These are phyloP conservation scores for Scartelaos histophorus DNA, from an alignment of 2,113 vertebrate species.

Conservation along the genomic window DNA sequence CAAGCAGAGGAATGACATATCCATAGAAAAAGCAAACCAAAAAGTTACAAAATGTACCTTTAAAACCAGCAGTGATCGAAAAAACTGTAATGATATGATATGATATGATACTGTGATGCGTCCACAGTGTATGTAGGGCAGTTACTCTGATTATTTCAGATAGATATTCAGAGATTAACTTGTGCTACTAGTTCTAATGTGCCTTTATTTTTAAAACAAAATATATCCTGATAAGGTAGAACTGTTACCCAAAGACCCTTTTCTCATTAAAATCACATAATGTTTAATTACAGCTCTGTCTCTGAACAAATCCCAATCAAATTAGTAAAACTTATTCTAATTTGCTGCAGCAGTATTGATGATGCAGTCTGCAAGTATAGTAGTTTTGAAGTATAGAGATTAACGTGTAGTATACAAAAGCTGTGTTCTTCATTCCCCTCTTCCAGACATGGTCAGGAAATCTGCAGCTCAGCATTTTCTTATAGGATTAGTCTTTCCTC, in stretches of 20 bases:
- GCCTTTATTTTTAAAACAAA: no score
- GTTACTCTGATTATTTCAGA: no score
- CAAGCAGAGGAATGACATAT: no score
- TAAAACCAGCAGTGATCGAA: no score
- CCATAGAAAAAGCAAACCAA: no score
- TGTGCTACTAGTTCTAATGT: no score
- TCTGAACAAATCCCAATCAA: background rate
- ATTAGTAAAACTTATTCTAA: background rate
- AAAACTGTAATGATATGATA: no score
- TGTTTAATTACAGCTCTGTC: background rate
- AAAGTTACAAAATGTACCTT: no score
- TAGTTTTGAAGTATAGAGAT: background rate
- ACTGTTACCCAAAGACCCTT: background rate
- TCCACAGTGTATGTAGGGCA: background rate
- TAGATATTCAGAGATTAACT: no score
- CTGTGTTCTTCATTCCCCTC: background rate
- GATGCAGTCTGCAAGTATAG: background rate
- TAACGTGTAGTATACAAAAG: background rate
- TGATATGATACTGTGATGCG: background rate
- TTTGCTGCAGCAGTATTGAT: no score
- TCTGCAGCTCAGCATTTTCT: slow-evolving; percentile 36
- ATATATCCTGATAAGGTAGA: background rate
- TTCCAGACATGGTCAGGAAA: slow-evolving; percentile 32
- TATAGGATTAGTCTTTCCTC: slow-evolving; percentile 46
- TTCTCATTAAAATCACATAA: no score